These are phyloP conservation scores for Tenualosa thibaudeaui DNA, from an alignment of 2,797 vertebrate species.

Conservation along the genomic window DNA sequence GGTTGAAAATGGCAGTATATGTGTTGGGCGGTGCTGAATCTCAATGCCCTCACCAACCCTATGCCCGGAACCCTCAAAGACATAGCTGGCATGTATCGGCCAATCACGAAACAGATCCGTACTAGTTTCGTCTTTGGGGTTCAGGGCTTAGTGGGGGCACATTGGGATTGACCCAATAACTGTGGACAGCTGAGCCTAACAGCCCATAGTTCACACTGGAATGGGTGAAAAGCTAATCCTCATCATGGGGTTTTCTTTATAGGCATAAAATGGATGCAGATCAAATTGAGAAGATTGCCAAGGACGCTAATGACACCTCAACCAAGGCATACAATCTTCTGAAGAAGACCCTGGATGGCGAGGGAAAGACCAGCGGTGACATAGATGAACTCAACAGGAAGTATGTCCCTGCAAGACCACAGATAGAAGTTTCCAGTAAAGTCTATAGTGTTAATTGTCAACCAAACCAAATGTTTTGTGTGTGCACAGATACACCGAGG, in stretches of 20 bases:
- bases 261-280: constrained; percentile 94
- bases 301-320: constrained; percentile 91
- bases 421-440: background rate
- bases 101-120: too few relatives aligned
- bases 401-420: constrained; percentile 68
- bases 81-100: too few relatives aligned
- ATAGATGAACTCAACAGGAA: constrained; percentile 91
- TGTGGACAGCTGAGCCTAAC: background rate
- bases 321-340: constrained; percentile 88
- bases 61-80: too few relatives aligned
- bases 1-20: too few relatives aligned
- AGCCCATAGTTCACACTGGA: background rate
- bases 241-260: background rate
- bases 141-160: too few relatives aligned
- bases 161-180: too few relatives aligned
- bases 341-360: constrained; percentile 84
- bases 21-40: too few relatives aligned
- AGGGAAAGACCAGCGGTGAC: constrained; percentile 82
- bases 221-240: background rate
- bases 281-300: constrained; percentile 89
- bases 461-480: background rate
- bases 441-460: background rate
- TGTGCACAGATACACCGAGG: constrained; percentile 85
- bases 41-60: too few relatives aligned
- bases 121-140: too few relatives aligned